A percentile compares a stretch with the other conserved stretches of the same genome.
Evolutionary conservation across 2,888 invertebrate genomes (phyloP).

Genomic region (Resseliella maxima): DNA sequence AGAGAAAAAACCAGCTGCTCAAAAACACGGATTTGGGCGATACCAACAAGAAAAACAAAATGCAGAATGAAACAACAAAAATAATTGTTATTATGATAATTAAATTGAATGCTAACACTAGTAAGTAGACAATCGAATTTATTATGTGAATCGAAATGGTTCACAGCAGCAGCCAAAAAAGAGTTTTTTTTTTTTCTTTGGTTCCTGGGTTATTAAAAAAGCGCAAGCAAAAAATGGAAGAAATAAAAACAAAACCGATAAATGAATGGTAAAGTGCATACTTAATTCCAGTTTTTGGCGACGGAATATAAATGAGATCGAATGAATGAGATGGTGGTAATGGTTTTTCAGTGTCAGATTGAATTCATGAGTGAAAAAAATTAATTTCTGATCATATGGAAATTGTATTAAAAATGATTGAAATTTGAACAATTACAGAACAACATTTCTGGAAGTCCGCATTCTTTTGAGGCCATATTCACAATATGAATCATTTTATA

Average conservation of each 20-base stretch:
- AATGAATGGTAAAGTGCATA: constrained; percentile 10
- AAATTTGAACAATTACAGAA: too few species aligned
- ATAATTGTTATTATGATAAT: constrained; percentile 45
- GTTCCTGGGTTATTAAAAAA: not conserved
- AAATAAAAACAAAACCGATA: not conserved
- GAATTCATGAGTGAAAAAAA: not conserved
- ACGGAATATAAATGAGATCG: too few species aligned
- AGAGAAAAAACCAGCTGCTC: not conserved
- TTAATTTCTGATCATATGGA: not conserved
- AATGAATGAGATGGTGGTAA: not conserved
- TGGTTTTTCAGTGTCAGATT: not conserved
- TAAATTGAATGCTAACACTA: constrained; percentile 28
- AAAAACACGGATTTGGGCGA: not conserved
- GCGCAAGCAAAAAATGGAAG: not conserved
- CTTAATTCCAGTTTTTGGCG: constrained; percentile 29
- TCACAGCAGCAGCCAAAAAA: constrained; percentile 8
- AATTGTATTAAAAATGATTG: not conserved
- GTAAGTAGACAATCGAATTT: constrained; percentile 8
- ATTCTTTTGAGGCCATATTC: too few species aligned
- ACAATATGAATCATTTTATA: too few species aligned
- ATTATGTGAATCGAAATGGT: constrained; percentile 14
- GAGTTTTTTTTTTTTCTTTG: too few species aligned
- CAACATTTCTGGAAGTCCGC: too few species aligned
- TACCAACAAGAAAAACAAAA: not conserved
- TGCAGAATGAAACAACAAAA: not conserved